Evolutionary conservation across 2,113 vertebrate genomes (phyloP).

Genomic region (Hippotragus niger): DNA sequence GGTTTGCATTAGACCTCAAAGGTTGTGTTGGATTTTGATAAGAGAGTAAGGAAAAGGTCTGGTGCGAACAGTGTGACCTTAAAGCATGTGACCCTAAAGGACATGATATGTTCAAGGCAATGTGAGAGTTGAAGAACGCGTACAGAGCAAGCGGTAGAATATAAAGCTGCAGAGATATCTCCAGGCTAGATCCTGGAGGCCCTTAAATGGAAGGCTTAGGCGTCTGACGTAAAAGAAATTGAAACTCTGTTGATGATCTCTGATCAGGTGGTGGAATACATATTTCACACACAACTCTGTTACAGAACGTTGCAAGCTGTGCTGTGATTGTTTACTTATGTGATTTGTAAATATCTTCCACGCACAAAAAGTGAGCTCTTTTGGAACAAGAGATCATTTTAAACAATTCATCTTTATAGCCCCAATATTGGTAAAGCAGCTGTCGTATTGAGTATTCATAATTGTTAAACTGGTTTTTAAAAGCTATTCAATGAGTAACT

Average conservation of each 20-base stretch:
- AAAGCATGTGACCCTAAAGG: neutral
- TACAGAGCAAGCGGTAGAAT: neutral
- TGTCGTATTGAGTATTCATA: neutral
- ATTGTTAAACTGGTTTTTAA: neutral
- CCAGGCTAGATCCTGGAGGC: no score
- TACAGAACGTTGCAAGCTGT: neutral
- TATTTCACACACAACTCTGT: neutral
- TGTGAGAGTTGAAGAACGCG: rapidly evolving
- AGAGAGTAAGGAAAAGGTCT: neutral
- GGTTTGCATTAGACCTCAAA: neutral
- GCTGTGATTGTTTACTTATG: neutral
- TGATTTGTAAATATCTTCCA: neutral
- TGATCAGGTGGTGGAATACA: neutral
- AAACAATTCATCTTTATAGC: neutral
- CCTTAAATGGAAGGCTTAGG: neutral
- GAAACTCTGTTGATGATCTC: neutral
- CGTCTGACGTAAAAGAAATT: neutral
- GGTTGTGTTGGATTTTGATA: neutral
- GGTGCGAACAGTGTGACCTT: neutral
- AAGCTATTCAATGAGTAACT: neutral
- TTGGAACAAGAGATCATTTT: neutral
- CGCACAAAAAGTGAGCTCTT: neutral
- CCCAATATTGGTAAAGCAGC: neutral
- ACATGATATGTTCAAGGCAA: neutral
- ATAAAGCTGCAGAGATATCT: neutral